Evolutionary conservation across 2,797 vertebrate genomes (phyloP), one percentile per base, ranked within the genome.

Genomic region (Pterois miles): DNA sequence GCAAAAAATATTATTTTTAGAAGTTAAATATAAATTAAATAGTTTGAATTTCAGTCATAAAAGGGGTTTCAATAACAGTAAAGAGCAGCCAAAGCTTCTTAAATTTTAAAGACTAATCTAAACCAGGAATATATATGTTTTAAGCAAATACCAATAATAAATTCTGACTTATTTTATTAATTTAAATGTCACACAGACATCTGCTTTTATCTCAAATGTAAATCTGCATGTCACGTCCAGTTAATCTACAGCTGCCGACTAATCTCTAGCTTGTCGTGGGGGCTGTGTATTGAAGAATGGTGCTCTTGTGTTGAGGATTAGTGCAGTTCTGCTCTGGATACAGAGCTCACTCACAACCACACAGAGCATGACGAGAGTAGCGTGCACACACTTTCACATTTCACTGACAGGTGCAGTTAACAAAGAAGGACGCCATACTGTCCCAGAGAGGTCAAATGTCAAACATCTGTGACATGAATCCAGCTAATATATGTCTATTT

Each of bases 271-370:
- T 71, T 82, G 75, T 82, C 7, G 50, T 74, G 59, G n/a, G 75
- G 80, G 79, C 76, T 88, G 89, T 85, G 68, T 69, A 74, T 86
- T 82, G 33, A 91, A 93, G 83, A 95, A 94, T 89, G 76, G 78
- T 68, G 38, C 80, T 78, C 62, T 93, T 95, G 91, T 94, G 91
- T 83, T 27, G 36, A 76, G 85, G 92, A 93, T 94, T 93, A 92
- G 48, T 62, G 48, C 52, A 23, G 72, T 74, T 88, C 70, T 82
- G 67, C 76, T 85, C 72, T 72, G 65, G 46, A 66, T 68, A 71
- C 38, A 76, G 65, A 72, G 54, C 50, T 67, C 81, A 68, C 23
- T 63, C n/a, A 20, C 3, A 4, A 63, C 43, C 18, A 50, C 8
- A 36, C 34, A 40, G 60, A 68, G 50, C 52, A 58, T n/a, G 64